Evolutionary conservation across 2,797 vertebrate genomes (phyloP).

Genomic region (Scomberomorus guttatus): DNA sequence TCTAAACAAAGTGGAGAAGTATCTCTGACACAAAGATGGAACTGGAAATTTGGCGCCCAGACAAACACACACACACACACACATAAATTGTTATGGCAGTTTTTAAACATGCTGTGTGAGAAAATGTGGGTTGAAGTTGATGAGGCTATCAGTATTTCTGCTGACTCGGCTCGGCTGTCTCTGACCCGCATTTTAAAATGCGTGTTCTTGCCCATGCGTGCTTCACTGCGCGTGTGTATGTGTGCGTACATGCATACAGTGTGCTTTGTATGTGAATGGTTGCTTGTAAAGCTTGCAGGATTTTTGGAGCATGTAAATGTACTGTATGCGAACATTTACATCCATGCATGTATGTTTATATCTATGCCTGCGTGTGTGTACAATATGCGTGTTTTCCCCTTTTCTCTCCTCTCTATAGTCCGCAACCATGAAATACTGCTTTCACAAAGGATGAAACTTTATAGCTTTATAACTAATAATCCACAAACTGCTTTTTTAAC

Average conservation of each 20-base stretch:
- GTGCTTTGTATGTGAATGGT: not conserved
- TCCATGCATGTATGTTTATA: not conserved
- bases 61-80: slow-evolving; percentile 24
- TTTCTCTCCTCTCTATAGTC: not conserved
- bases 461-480: not conserved
- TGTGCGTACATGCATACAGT: not conserved
- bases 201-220: not conserved
- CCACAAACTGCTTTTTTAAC: not conserved
- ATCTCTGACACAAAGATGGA: slow-evolving; percentile 23
- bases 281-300: not conserved
- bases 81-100: slow-evolving; percentile 45
- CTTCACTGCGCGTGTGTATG: not conserved
- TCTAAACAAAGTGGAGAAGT: slow-evolving; percentile 16
- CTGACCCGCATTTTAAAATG: slow-evolving; percentile 39
- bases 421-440: not conserved
- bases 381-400: not conserved
- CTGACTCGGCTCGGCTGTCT: slow-evolving; percentile 36
- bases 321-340: not conserved
- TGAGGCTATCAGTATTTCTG: slow-evolving; percentile 56
- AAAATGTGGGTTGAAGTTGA: slow-evolving; percentile 48
- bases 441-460: not conserved
- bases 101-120: slow-evolving; percentile 58
- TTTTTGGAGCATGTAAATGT: not conserved
- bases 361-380: not conserved
- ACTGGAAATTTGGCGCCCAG: slow-evolving; percentile 30